phyloP scores from a whole-genome alignment of 2,113 vertebrate genomes.

The Eleginops maclovinus region DNA sequence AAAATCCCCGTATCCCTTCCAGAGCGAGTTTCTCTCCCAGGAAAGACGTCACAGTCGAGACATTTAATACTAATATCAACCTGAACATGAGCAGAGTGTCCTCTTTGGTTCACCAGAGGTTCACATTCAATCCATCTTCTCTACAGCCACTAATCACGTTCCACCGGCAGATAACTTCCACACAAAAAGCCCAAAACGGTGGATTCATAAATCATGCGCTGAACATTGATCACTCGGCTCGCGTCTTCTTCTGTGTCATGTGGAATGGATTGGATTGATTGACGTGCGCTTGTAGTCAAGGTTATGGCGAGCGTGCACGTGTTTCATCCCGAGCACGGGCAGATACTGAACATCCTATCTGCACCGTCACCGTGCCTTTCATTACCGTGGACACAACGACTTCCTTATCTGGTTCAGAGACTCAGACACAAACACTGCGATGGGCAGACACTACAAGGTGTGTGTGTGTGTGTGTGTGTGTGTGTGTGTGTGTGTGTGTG shows the following conservation, averaged over 20 bases:
- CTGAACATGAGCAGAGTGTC: too few relatives aligned
- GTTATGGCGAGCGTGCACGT: background rate
- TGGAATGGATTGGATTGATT: constrained; percentile 41
- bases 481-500: background rate
- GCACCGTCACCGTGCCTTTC: constrained; percentile 48
- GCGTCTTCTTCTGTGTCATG: too few relatives aligned
- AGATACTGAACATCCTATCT: constrained; percentile 61
- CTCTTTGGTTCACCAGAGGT: too few relatives aligned
- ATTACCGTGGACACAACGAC: constrained; percentile 61
- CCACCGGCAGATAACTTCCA: background rate
- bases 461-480: background rate
- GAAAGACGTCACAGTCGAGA: too few relatives aligned
- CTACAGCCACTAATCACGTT: background rate
- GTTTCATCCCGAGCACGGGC: constrained; percentile 10
- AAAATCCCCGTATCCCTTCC: too few relatives aligned
- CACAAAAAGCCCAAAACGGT: background rate
- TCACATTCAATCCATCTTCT: background rate
- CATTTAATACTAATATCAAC: too few relatives aligned
- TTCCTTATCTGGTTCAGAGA: constrained; percentile 65
- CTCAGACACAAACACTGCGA: constrained; percentile 38
- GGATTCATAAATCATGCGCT: constrained; percentile 11
- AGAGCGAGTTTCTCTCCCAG: too few relatives aligned
- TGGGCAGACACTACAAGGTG: background rate
- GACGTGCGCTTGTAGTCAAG: constrained; percentile 33
- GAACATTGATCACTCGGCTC: background rate